Evolutionary conservation across 2,797 vertebrate genomes (phyloP).

Genomic region (Anniella stebbinsi): DNA sequence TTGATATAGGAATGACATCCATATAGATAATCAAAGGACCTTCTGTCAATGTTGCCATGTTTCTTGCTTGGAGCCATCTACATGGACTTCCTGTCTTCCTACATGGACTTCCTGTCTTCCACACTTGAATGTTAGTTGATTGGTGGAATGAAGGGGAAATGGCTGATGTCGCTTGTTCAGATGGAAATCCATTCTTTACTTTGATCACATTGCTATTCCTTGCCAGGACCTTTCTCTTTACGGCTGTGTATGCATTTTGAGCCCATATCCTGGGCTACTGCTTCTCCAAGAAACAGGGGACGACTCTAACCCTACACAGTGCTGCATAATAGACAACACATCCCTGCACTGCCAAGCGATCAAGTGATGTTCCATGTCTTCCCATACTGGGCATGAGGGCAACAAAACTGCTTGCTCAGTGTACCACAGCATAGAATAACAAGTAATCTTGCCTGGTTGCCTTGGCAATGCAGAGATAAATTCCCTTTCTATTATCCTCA

Average conservation of each 20-base stretch:
- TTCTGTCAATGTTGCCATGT: neutral
- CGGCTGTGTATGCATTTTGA: neutral
- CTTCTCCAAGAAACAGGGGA: neutral
- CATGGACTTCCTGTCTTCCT: neutral
- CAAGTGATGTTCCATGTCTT: neutral
- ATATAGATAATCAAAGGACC: neutral
- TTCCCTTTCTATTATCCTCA: neutral
- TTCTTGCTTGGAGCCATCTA: neutral
- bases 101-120: neutral
- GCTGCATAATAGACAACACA: neutral
- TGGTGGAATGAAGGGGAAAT: neutral
- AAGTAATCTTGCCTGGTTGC: neutral
- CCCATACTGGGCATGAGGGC: neutral
- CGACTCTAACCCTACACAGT: neutral
- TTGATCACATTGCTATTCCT: neutral
- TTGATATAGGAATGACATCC: neutral
- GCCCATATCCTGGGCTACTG: no score
- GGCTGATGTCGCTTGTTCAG: no score
- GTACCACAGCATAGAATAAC: neutral
- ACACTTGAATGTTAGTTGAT: neutral
- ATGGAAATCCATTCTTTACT: neutral
- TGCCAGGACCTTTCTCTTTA: neutral
- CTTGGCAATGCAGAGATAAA: neutral
- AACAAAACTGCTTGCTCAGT: neutral
- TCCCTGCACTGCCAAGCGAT: neutral